Conservation (phyloP, 2,113 vertebrate species). For the Eolophus roseicapilla region DNA sequence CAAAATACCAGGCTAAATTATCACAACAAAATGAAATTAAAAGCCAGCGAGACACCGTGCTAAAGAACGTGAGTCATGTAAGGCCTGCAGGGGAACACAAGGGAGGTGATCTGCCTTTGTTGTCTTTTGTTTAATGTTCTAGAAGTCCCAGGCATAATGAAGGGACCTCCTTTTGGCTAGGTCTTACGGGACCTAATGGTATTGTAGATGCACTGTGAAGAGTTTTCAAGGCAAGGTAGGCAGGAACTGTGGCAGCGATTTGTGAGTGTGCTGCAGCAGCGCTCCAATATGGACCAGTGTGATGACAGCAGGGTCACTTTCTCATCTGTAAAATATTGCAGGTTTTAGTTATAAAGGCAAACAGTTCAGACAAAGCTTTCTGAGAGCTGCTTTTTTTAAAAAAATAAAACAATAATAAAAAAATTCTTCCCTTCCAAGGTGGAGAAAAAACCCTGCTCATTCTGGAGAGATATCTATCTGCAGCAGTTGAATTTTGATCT, state of each 20-base stretch:
- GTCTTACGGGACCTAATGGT: neutral
- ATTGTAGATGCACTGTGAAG: neutral
- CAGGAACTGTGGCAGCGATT: neutral
- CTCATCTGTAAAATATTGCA: neutral
- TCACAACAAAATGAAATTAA: neutral
- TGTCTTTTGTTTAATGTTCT: neutral
- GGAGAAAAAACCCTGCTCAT: neutral
- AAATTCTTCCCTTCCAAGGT: neutral
- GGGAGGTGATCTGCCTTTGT: neutral
- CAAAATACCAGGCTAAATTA: neutral
- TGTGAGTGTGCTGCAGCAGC: neutral
- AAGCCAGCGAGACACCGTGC: fast-evolving
- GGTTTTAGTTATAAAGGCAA: neutral
- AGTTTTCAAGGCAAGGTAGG: neutral
- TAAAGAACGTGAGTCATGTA: neutral
- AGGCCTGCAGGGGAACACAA: neutral
- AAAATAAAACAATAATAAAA: neutral
- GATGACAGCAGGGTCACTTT: neutral
- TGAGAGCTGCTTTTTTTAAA: neutral
- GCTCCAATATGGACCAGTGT: fast-evolving
- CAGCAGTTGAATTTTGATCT: neutral
- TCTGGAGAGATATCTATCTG: neutral
- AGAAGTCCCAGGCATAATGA: neutral
- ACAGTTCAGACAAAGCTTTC: neutral
- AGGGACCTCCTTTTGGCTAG: neutral